Conservation (phyloP, 1,140 invertebrate genomes). For the Maconellicoccus hirsutus region DNA sequence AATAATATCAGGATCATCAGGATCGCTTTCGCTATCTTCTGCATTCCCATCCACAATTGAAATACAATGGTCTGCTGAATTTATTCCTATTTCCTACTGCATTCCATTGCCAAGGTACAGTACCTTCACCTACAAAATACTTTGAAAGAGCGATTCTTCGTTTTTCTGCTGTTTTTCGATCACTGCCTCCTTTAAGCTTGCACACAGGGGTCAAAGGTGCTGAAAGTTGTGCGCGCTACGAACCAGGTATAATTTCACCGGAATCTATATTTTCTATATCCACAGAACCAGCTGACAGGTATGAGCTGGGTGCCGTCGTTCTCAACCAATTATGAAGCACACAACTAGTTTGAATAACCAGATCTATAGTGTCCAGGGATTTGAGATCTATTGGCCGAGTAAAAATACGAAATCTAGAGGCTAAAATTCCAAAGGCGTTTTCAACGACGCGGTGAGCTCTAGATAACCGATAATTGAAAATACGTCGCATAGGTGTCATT, state of each 20-base stretch:
- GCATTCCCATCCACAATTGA: too few relatives aligned
- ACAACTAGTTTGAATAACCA: conserved; percentile 31
- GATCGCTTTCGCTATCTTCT: too few relatives aligned
- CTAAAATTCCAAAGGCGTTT: conserved; percentile 36
- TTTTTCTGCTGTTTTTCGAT: not conserved
- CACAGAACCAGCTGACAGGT: conserved; percentile 6
- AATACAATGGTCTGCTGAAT: too few relatives aligned
- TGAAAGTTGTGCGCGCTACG: conserved; percentile 1
- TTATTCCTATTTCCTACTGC: too few relatives aligned
- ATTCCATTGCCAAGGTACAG: conserved; percentile 27
- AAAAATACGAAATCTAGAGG: conserved; percentile 33
- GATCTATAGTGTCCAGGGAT: conserved; percentile 30
- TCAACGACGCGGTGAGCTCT: conserved; percentile 31
- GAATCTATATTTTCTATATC: conserved; percentile 24
- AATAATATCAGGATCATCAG: too few relatives aligned
- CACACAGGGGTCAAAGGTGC: not conserved
- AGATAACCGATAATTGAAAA: conserved; percentile 6
- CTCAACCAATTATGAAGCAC: conserved; percentile 31
- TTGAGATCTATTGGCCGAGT: conserved; percentile 32
- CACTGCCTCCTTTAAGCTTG: not conserved
- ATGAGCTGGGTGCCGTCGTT: conserved; percentile 1
- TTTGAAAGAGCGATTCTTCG: conserved; percentile 26
- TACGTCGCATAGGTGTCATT: not conserved
- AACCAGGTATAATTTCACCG: conserved; percentile 24
- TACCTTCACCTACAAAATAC: conserved; percentile 27